Evolutionary conservation across 2,888 invertebrate species (phyloP).

Genomic region (Dolomedes plantarius): DNA sequence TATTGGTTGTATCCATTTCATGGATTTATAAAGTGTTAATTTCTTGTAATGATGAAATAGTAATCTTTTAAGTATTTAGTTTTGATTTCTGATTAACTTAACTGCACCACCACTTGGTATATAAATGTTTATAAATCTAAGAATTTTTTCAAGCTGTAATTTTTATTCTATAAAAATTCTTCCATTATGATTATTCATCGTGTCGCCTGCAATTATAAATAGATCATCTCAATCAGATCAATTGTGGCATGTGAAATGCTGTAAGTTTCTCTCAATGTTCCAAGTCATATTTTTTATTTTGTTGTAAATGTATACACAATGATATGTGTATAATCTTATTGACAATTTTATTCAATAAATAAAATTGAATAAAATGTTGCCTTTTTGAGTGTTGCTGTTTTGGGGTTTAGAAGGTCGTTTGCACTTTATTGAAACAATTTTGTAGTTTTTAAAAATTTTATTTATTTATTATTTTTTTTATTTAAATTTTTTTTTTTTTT

Average conservation of each 20-base stretch:
- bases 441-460: too few relatives aligned
- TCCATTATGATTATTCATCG: not conserved
- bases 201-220: not conserved
- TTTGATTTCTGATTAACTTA: too few relatives aligned
- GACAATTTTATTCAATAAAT: constrained; percentile 14
- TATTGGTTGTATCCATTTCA: not conserved
- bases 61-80: too few relatives aligned
- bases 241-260: not conserved
- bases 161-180: not conserved
- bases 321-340: constrained; percentile 7
- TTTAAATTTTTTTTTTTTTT: too few relatives aligned
- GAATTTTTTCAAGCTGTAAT: too few relatives aligned
- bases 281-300: constrained; percentile 12
- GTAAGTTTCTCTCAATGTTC: not conserved
- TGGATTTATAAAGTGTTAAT: not conserved
- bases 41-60: not conserved
- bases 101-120: not conserved
- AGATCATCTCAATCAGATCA: not conserved
- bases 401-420: too few relatives aligned
- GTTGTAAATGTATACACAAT: constrained; percentile 16
- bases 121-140: not conserved
- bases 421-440: too few relatives aligned
- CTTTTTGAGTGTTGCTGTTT: too few relatives aligned
- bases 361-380: not conserved
- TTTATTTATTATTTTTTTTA: too few relatives aligned